These are phyloP conservation scores for Apotomis turbidana DNA, from an alignment of 2,888 invertebrate species.

Conservation along the genomic window DNA sequence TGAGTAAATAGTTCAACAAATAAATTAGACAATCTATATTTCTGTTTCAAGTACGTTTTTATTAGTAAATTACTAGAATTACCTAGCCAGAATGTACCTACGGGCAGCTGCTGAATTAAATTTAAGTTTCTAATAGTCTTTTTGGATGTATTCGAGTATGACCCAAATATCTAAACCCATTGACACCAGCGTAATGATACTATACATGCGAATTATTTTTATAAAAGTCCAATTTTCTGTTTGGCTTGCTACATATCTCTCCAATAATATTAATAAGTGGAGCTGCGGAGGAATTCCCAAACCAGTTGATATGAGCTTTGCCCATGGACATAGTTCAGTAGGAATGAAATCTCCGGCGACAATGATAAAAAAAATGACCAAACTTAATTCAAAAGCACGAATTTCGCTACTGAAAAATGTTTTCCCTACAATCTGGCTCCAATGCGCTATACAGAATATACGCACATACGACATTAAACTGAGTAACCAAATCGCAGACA, in stretches of 20 bases:
- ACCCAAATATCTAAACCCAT: constrained; percentile 58
- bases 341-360: constrained; percentile 57
- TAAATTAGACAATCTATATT: too few species aligned
- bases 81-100: too few species aligned
- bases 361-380: constrained; percentile 55
- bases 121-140: not conserved
- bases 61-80: too few species aligned
- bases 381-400: constrained; percentile 50
- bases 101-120: too few species aligned
- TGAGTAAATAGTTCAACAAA: too few species aligned
- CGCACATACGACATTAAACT: constrained; percentile 55
- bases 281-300: constrained; percentile 64
- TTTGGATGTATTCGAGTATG: constrained; percentile 49
- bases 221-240: constrained; percentile 53
- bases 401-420: constrained; percentile 53
- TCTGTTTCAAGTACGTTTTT: too few species aligned
- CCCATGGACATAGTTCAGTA: constrained; percentile 55
- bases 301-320: constrained; percentile 56
- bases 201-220: constrained; percentile 56
- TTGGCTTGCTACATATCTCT: constrained; percentile 49
- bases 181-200: constrained; percentile 52
- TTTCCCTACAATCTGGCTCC: constrained; percentile 64
- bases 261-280: constrained; percentile 61
- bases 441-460: constrained; percentile 61
- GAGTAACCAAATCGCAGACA: not conserved